Evolutionary conservation across 2,888 invertebrate species (phyloP), one percentile per base, ranked within the genome.

Genomic region (Cheilosia grossa): DNA sequence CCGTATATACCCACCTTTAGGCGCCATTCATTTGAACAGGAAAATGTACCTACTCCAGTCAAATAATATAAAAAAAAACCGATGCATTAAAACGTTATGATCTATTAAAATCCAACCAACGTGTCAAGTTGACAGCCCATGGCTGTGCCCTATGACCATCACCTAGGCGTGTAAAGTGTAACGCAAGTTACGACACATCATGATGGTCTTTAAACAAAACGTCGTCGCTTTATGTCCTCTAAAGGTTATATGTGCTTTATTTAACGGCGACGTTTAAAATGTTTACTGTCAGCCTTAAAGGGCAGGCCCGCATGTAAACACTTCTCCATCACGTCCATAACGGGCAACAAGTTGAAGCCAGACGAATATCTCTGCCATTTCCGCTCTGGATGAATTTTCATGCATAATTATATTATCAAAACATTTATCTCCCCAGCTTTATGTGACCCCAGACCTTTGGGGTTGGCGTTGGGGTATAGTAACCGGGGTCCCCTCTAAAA

Each of bases 351-450:
- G 83, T 83, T 69, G 58, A 64, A 69, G 44, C 42, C 82, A 72
- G 72, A 67, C 27, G 40, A 78, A 82, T 42, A 47, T 44, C 54
- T 24, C 53, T 58, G 15, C 58, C 54, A 9, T 54, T 53, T 51
- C 42, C 21, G 24, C 21, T 42, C 21, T 42, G 19, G 37, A 53
- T 24, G 67, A 74, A 74, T 80, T 83, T 80, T 80, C 83, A 83
- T 83, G 83, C 80, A 83, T 83, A 83, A 83, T 83, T 83, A 83
- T 83, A 83, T 83, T 83, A 83, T 83, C 83, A 83, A 83, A 83
- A 83, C 74, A 83, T 83, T 83, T 83, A 83, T 80, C 80, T 83
- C 73, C 69, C 63, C 80, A 80, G 54, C 67, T 67, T 73, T 79
- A 82, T 82, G 69, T 74, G 79, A 83, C 74, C 80, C 69, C 83